A percentile compares a stretch with the other conserved stretches of the same genome.
Evolutionary conservation across 2,797 vertebrate species (phyloP).

Genomic region (Toxotes lorentzi): DNA sequence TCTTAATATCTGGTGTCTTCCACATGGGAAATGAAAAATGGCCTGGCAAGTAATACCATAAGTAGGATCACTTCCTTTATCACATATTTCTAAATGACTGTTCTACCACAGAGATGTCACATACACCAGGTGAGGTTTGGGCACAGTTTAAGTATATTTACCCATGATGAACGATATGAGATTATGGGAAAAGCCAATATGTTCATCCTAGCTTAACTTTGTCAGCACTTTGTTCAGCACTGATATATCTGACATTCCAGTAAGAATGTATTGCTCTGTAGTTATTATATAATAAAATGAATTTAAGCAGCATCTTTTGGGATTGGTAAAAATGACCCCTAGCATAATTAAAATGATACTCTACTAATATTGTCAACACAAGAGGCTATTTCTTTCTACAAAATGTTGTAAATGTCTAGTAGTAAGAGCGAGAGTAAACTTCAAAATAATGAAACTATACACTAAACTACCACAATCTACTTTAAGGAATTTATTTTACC

Average conservation of each 20-base stretch:
- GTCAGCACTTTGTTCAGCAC: neutral
- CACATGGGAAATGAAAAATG: neutral
- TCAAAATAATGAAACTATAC: neutral
- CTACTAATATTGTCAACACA: neutral
- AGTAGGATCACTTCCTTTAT: constrained; percentile 30
- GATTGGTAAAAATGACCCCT: neutral
- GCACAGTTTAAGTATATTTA: neutral
- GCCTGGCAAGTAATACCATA: constrained; percentile 5
- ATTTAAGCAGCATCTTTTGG: neutral
- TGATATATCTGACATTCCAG: neutral
- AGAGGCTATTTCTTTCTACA: neutral
- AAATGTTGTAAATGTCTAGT: neutral
- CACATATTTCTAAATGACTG: constrained; percentile 2
- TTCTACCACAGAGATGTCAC: neutral
- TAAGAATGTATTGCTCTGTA: neutral
- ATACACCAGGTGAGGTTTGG: neutral
- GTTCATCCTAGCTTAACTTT: neutral
- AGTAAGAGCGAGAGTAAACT: neutral
- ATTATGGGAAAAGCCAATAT: neutral
- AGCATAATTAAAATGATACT: neutral
- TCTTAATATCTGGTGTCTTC: neutral
- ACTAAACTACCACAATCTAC: neutral
- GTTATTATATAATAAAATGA: neutral
- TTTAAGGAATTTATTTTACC: neutral
- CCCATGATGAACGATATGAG: neutral